phyloP scores from a whole-genome alignment of 1,140 invertebrate species.

The Pseudomyrmex dendroicus region DNA sequence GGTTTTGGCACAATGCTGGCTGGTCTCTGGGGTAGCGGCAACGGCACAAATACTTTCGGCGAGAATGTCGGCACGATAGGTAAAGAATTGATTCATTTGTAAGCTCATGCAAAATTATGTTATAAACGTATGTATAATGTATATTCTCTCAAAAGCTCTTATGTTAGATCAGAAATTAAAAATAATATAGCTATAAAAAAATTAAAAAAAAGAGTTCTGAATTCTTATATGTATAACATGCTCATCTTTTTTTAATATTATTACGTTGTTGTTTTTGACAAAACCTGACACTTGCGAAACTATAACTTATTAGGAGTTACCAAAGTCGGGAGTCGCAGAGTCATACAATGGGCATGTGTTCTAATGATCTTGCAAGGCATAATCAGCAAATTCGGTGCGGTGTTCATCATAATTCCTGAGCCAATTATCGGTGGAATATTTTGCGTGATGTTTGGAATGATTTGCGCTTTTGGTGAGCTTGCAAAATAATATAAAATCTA shows the following conservation, averaged over 20 bases:
- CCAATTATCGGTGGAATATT: slow-evolving; percentile 95
- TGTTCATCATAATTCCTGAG: slow-evolving; percentile 95
- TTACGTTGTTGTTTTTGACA: slow-evolving; percentile 2
- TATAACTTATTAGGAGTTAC: slow-evolving; percentile 78
- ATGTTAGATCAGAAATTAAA: no score
- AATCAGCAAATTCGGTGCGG: slow-evolving; percentile 93
- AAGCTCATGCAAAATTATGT: no score
- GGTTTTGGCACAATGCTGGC: slow-evolving; percentile 93
- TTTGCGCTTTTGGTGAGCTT: slow-evolving; percentile 90
- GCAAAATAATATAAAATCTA: no score
- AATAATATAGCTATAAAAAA: no score
- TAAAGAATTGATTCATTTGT: slow-evolving; percentile 3
- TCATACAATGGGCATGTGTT: slow-evolving; percentile 92
- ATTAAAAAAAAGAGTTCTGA: no score
- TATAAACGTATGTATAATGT: no score
- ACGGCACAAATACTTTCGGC: slow-evolving; percentile 95
- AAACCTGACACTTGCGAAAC: slow-evolving; percentile 33
- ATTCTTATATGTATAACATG: no score
- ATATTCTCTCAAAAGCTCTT: no score
- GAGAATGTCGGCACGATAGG: slow-evolving; percentile 97
- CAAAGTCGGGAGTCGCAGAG: slow-evolving; percentile 93
- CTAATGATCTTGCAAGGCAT: slow-evolving; percentile 93
- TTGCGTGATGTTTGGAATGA: slow-evolving; percentile 95
- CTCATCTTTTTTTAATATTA: no score
- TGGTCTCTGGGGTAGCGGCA: slow-evolving; percentile 93